These are phyloP conservation scores for Zoanthus solanderi DNA, from an alignment of 92 coral and sea anemone genomes.

Conservation along the genomic window DNA sequence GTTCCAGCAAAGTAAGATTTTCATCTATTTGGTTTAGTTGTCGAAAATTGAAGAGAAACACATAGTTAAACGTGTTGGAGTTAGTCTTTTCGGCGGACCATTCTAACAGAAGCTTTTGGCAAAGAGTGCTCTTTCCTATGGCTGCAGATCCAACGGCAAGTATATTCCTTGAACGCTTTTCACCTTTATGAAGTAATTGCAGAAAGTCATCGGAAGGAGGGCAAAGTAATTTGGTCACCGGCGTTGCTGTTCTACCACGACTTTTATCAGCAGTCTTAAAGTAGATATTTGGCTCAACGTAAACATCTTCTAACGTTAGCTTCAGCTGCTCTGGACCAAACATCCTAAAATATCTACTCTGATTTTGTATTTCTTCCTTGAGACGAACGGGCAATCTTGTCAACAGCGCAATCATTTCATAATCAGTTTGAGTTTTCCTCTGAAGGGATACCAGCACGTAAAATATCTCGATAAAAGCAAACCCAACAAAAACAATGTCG, in stretches of 20 bases:
- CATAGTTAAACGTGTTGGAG: constrained; percentile 8
- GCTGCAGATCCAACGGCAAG: constrained; percentile 38
- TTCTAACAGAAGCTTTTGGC: constrained; percentile 34
- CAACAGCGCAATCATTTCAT: constrained; percentile 41
- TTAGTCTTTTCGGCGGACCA: constrained; percentile 28
- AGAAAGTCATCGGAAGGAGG: constrained; percentile 12
- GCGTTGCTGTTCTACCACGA: constrained; percentile 15
- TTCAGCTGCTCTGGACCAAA: constrained; percentile 47
- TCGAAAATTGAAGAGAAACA: constrained; percentile 33
- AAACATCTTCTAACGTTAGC: constrained; percentile 35
- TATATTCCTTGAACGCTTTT: constrained; percentile 1
- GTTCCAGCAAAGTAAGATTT: constrained; percentile 27
- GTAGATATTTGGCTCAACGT: constrained; percentile 39
- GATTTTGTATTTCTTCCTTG: constrained; percentile 36
- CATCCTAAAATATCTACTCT: constrained; percentile 23
- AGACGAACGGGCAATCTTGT: constrained; percentile 42
- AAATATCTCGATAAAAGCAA: constrained; percentile 38
- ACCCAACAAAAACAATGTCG: constrained; percentile 22
- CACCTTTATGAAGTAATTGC: neutral
- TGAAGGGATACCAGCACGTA: constrained; percentile 41
- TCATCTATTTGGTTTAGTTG: constrained; percentile 36
- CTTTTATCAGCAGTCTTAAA: constrained; percentile 16
- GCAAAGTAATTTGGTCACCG: neutral
- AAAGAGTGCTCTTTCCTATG: constrained; percentile 39
- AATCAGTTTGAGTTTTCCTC: constrained; percentile 39